Evolutionary conservation across 1,140 invertebrate genomes (phyloP), one percentile per base, ranked within the genome.

Genomic region (Drosophila albomicans): DNA sequence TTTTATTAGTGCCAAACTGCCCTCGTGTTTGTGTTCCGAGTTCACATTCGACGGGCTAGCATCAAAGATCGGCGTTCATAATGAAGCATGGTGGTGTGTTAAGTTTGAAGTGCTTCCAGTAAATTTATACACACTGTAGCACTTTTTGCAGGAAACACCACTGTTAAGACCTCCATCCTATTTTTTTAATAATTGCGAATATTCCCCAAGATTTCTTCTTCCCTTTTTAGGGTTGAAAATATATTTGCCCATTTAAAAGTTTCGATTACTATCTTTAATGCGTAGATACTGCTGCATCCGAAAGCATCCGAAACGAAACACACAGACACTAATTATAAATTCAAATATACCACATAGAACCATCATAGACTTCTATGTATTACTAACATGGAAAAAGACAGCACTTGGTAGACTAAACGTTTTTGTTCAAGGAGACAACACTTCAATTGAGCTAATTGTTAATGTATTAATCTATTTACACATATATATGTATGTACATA

Each of bases 1-100:
- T 11, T 64, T 62, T 15, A 73, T 7, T 20, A 72, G 10, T 20
- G 20, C 10, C 1, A 66, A n/a, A n/a, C n/a, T 10, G 4, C 35
- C 63, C 49, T 63, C 41, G 8, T 35, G 6, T 35, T 35, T 35
- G 0, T 6, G 8, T 35, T 35, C 32, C 32, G 41, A 45, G 41
- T 45, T 45, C 41, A 45, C n/a, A n/a, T 45, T 35, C 32, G 32
- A 35, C 32, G 32, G 32, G 8, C 32, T 35, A 35, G 32, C 32
- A 35, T 35, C 2, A n/a, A 35, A 35, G 5, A 35, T 35, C 32
- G 32, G 5, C 8, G 32, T 35, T 35, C 32, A 35, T 35, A 35
- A 35, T 35, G 32, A 35, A 35, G 6, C 32, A 35, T 35, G 6
- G 6, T 16, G 16, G 1, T 16, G 1, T 0, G 20, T 20, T 20